Evolutionary conservation across 2,888 invertebrate genomes (phyloP), one percentile per base, ranked within the genome.

Genomic region (Drosophila percnosoma): DNA sequence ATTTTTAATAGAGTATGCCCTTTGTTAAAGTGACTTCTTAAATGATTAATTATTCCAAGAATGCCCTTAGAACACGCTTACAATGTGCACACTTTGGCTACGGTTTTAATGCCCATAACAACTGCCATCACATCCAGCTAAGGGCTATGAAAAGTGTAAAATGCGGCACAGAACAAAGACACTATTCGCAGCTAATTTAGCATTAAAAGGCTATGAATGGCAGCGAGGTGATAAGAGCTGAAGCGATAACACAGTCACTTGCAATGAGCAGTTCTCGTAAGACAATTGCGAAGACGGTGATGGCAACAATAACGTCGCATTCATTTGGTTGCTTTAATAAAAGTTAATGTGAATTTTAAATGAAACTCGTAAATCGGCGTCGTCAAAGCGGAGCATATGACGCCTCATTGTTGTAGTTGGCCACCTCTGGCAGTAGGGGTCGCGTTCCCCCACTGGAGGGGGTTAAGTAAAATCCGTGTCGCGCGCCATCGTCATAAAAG

Each of bases 301-400:
- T 52, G 51, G 61, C 45, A 68, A 58, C 62, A 82, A 83, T 81
- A 76, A 69, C 42, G 80, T 54, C 63, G 68, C 80, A 73, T 82
- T 86, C 73, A 85, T 83, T 87, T 69, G 76, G 74, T 64, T 73
- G 75, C 82, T 86, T 81, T 85, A 83, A 85, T 88, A 86, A 85
- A 88, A 81, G 76, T 81, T 86, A 86, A 85, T 86, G 81, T 67
- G 86, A 76, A 78, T 86, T 88, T 88, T 75, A 81, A 86, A 83
- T 79, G 76, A 83, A 78, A 68, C 74, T 76, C 87, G 78, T 86
- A 81, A 85, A 78, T 81, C 84, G 81, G 66, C 62, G 68, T 71
- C 82, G 67, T 72, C 83, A 86, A 83, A 69, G 80, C 68, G 81
- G 51, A 63, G 66, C 68, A 67, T 61, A 59, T 73, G 78, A 73